Percentiles rank a stretch among this genome's conserved stretches.
Evolutionary conservation across 1,140 invertebrate genomes (phyloP).

Genomic region (Lepidurus couesii): DNA sequence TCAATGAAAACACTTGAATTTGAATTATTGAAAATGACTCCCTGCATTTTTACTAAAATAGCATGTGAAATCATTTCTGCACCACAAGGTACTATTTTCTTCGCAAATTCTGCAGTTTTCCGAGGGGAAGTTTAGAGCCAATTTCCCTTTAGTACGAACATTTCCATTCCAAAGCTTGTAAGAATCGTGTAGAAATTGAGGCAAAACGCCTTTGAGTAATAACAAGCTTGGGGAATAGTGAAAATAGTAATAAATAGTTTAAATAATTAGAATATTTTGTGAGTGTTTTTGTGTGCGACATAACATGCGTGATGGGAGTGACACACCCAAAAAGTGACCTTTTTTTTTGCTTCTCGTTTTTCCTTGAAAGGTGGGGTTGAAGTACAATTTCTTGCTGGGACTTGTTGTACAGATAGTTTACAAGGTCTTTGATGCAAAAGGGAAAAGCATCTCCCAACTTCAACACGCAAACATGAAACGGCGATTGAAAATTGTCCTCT

Average conservation of each 20-base stretch:
- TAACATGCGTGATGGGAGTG: background rate
- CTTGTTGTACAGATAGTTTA: constrained; percentile 7
- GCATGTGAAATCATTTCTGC: too few relatives aligned
- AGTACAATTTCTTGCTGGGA: constrained; percentile 2
- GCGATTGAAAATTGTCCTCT: constrained; percentile 1
- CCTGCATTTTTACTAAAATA: too few relatives aligned
- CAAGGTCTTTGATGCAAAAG: background rate
- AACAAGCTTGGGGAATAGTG: background rate
- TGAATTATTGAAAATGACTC: too few relatives aligned
- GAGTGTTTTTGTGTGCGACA: background rate
- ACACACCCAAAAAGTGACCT: background rate
- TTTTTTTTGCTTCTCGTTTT: constrained; percentile 22
- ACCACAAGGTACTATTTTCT: too few relatives aligned
- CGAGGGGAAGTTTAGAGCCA: too few relatives aligned
- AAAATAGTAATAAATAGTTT: background rate
- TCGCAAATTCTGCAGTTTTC: too few relatives aligned
- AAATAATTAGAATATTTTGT: background rate
- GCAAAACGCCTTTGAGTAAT: too few relatives aligned
- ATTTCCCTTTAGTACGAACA: too few relatives aligned
- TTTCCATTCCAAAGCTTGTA: too few relatives aligned
- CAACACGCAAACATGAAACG: constrained; percentile 10
- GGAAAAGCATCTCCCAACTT: constrained; percentile 3
- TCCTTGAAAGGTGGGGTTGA: constrained; percentile 1
- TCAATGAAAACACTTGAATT: too few relatives aligned
- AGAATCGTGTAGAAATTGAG: too few relatives aligned